Evolutionary conservation across 2,888 invertebrate genomes (phyloP), one percentile per base, ranked within the genome.

Genomic region (Scrobipalpa atriplicella): DNA sequence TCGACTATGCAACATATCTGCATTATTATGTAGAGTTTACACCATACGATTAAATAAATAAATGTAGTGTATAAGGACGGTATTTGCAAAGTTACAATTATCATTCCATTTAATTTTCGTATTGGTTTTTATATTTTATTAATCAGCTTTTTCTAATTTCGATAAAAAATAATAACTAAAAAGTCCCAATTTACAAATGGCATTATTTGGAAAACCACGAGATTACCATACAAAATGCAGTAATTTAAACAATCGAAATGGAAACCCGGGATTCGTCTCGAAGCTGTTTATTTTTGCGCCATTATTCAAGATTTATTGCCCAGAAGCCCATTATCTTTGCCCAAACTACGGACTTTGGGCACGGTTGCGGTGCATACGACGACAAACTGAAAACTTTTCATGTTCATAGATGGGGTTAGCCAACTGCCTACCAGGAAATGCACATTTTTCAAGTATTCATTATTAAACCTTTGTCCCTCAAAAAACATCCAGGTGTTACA

Each of bases 231-330:
- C 65, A 68, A 69, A 70, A 67, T 56, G 65, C 66, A 54, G 67
- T 66, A 68, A 56, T 73, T 76, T 73, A 76, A 77, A 75, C 72
- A 78, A 76, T 78, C 75, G 74, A 70, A 78, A 78, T 76, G 73
- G 70, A 71, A 73, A 67, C 64, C 64, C 51, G 47, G 54, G 70
- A 68, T 52, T 69, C 71, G 75, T 76, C 75, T 71, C 73, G 65
- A 67, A 70, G 72, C 75, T 78, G 79, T 81, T 80, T 81, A 82
- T 80, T 82, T 82, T 82, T 80, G 74, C 73, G 74, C 80, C 78
- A 80, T 80, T 82, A 78, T 71, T 62, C 69, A 71, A 78, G 79
- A 80, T 82, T 82, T 82, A 82, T 76, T 71, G 72, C 78, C 75
- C 69, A 70, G 68, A 67, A 70, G 72, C 72, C 78, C 79, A 80